Percentiles rank a stretch among this genome's conserved stretches.
phyloP scores from a whole-genome alignment of 2,797 vertebrate species.

The Hafferia zeledoni region DNA sequence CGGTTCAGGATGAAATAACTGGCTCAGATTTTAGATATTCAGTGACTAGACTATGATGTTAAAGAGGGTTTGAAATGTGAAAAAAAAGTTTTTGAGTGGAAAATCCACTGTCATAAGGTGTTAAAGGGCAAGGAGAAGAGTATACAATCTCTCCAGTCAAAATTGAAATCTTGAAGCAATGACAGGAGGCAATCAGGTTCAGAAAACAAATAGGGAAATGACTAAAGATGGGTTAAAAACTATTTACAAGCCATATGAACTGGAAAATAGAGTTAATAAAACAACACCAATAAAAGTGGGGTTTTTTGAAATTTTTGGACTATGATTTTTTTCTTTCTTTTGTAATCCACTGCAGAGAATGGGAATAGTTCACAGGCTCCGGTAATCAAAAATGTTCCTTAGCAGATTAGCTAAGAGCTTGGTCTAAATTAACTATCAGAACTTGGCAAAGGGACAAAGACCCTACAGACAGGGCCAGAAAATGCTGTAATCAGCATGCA shows the following conservation, averaged over 20 bases:
- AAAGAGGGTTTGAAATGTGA: neutral
- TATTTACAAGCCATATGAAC: conserved; percentile 31
- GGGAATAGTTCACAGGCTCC: neutral
- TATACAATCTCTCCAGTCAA: conserved; percentile 17
- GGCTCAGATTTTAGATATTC: neutral
- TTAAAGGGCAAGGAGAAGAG: neutral
- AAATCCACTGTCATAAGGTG: neutral
- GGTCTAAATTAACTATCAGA: neutral
- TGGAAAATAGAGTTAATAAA: conserved; percentile 27
- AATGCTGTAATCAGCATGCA: neutral
- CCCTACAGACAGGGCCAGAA: neutral
- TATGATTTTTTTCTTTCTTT: neutral
- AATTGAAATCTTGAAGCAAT: neutral
- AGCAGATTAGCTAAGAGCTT: neutral
- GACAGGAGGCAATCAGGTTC: neutral
- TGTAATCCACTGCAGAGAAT: neutral
- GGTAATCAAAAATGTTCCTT: neutral
- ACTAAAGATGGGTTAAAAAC: conserved; percentile 19
- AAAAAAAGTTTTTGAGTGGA: neutral
- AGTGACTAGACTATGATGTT: neutral
- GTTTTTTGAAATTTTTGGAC: neutral
- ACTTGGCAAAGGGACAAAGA: neutral
- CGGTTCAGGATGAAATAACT: neutral
- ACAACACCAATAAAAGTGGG: neutral
- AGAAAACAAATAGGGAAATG: conserved; percentile 30